These are phyloP conservation scores for Leptura quadrifasciata DNA, from an alignment of 2,888 invertebrate genomes.

Conservation along the genomic window DNA sequence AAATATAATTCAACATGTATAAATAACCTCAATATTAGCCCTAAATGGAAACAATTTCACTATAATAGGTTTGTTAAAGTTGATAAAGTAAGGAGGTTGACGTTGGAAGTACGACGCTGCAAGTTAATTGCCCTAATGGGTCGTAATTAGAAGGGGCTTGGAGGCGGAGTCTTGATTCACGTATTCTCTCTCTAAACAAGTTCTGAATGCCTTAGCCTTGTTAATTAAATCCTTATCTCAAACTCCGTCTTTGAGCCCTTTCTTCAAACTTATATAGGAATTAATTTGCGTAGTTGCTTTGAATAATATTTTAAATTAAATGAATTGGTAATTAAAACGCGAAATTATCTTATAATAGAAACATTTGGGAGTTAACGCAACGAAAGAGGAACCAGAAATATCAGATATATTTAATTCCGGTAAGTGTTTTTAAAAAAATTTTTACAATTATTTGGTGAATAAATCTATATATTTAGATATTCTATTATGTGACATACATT, in stretches of 20 bases:
- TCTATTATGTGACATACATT: too few relatives aligned
- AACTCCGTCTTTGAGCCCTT: conserved; percentile 48
- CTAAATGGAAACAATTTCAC: conserved; percentile 28
- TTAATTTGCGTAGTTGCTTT: conserved; percentile 46
- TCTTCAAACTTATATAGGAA: conserved; percentile 45
- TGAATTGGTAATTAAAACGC: conserved; percentile 41
- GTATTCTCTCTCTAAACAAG: conserved; percentile 58
- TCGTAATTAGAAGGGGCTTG: conserved; percentile 67
- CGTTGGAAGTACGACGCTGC: conserved; percentile 60
- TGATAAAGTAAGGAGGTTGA: conserved; percentile 42
- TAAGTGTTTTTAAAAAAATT: too few relatives aligned
- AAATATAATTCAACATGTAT: background rate
- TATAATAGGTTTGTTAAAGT: conserved; percentile 48
- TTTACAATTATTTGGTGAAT: too few relatives aligned
- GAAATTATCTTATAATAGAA: conserved; percentile 38
- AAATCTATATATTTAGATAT: too few relatives aligned
- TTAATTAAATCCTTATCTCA: conserved; percentile 66
- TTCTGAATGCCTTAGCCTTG: conserved; percentile 62
- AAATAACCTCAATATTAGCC: conserved; percentile 37
- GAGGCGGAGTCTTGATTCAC: conserved; percentile 62
- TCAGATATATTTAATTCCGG: background rate
- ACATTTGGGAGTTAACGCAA: background rate
- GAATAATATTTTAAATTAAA: conserved; percentile 47
- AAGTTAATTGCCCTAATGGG: conserved; percentile 71
- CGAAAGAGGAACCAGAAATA: background rate